A percentile compares a stretch with the other conserved stretches of the same genome.
Conservation (phyloP, 1,140 invertebrate species). For the Pogonomyrmex barbatus region DNA sequence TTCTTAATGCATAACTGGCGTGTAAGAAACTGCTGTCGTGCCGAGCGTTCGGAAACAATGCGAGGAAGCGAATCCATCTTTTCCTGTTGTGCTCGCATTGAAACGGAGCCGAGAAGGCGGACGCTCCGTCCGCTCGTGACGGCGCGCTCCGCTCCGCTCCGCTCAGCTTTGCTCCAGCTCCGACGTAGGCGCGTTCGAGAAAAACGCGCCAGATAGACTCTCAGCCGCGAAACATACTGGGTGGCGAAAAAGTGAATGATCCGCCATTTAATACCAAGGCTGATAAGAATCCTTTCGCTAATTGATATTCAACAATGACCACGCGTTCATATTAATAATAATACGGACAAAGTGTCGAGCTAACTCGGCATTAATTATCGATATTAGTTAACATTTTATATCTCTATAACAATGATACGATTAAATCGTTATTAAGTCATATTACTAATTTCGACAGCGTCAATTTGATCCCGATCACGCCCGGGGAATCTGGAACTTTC, state of each 20-base stretch:
- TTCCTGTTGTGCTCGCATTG: constrained; percentile 71
- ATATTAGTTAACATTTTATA: no score
- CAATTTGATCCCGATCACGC: not conserved
- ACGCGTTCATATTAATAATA: not conserved
- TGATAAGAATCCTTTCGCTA: not conserved
- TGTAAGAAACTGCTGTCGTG: constrained; percentile 56
- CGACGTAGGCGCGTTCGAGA: constrained; percentile 2
- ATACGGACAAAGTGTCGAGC: not conserved
- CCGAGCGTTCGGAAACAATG: constrained; percentile 75
- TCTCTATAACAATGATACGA: not conserved
- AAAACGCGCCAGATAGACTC: constrained; percentile 17
- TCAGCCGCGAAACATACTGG: not conserved
- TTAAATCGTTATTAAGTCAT: not conserved
- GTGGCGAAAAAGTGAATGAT: not conserved
- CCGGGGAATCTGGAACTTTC: not conserved
- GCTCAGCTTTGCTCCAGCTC: constrained; percentile 35
- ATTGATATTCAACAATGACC: not conserved
- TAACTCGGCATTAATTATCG: no score
- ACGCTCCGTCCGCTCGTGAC: constrained; percentile 54
- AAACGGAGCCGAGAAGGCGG: constrained; percentile 65
- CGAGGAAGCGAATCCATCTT: constrained; percentile 78
- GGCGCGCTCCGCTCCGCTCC: constrained; percentile 10
- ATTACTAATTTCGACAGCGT: not conserved
- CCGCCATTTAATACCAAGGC: not conserved
- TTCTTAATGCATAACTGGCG: constrained; percentile 46